Conservation (phyloP, 2,888 invertebrate genomes). For the Pantelozetes paolii region DNA sequence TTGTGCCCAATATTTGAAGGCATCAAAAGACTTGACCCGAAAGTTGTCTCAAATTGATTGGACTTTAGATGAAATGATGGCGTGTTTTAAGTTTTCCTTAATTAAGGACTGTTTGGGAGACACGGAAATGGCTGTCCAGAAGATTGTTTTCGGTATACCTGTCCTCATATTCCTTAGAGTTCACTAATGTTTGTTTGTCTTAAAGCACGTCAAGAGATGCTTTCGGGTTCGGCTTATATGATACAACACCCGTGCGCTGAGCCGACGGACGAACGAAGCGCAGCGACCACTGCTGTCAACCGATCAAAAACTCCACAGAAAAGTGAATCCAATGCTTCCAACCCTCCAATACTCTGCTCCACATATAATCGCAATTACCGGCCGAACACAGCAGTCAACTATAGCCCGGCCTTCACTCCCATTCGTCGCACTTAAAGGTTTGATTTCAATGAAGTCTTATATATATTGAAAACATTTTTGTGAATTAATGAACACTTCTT, state of each 20-base stretch:
- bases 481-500: too few relatives aligned
- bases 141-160: conserved; percentile 3
- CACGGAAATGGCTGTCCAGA: background rate
- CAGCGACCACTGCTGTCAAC: background rate
- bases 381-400: background rate
- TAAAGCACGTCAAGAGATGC: conserved; percentile 7
- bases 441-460: background rate
- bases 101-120: conserved; percentile 20
- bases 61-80: conserved; percentile 20
- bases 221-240: background rate
- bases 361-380: background rate
- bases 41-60: background rate
- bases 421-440: background rate
- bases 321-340: background rate
- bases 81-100: background rate
- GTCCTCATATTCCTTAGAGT: too few relatives aligned
- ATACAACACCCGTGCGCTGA: background rate
- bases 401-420: conserved; percentile 7
- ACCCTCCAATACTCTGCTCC: background rate
- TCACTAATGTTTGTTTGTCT: background rate
- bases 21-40: background rate
- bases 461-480: too few relatives aligned
- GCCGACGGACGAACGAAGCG: background rate
- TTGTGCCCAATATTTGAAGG: conserved; percentile 23
- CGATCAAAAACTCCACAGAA: background rate